Evolutionary conservation across 2,797 vertebrate genomes (phyloP).

Genomic region (Momotus momota): DNA sequence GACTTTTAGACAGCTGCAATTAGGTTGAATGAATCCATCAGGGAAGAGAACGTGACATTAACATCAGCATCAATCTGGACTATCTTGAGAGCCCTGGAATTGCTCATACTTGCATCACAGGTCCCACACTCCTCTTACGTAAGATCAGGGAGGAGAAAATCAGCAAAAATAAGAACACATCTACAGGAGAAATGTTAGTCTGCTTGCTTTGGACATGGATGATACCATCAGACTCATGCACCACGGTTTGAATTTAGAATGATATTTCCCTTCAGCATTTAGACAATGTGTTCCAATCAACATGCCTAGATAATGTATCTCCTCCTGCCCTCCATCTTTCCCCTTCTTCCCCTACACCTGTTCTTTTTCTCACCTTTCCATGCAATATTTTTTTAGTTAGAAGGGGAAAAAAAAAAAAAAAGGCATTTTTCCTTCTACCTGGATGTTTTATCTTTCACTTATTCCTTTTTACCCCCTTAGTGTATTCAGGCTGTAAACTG

Average conservation of each 20-base stretch:
- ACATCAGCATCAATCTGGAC: not conserved
- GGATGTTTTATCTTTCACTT: not conserved
- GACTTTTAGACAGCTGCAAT: constrained; percentile 41
- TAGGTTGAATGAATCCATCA: not conserved
- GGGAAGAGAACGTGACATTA: constrained; percentile 31
- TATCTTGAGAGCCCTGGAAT: not conserved
- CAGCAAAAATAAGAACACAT: not conserved
- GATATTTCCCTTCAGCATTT: not conserved
- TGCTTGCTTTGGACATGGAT: not conserved
- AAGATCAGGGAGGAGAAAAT: not conserved
- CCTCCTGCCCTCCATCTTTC: not conserved
- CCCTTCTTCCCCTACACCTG: not conserved
- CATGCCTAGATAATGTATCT: not conserved
- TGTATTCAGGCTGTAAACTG: not conserved
- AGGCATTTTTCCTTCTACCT: not conserved
- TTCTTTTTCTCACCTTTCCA: not conserved
- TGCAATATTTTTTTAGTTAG: not conserved
- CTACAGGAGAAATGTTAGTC: not conserved
- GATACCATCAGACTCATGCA: not conserved
- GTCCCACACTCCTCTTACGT: not conserved
- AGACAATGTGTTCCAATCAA: not conserved
- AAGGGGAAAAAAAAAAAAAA: not conserved
- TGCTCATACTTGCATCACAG: not conserved
- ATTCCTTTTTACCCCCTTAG: not conserved
- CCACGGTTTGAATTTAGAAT: not conserved